Base-by-base conservation (phyloP, 2,888 invertebrate species). In the Melanophora roralis region DNA sequence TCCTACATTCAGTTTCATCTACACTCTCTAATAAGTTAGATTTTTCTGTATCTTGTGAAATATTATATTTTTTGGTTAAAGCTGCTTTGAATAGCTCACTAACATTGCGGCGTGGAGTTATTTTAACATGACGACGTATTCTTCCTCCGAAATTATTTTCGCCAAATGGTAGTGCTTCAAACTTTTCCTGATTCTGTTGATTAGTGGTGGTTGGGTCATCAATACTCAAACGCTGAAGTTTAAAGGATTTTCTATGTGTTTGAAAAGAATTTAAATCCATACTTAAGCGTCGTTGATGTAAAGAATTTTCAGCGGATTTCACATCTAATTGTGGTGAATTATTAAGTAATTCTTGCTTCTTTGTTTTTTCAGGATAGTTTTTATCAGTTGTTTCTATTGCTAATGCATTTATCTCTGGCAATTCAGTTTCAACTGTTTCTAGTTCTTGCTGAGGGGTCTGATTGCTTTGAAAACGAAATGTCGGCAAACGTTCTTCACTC, bases 41-140 rank as follows among this genome's bases (percentile, higher is more conserved):
- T 16, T 62, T 72, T 21, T n/a, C 8, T n/a, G 27, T 8, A 43
- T 34, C 23, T 11, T 23, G 36, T 23, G 16, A 1, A 12, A 16
- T 7, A 9, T 53, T 1, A 4, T 9, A 36, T n/a, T 21, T 21
- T 23, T 12, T 8, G 11, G 43, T 11, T 14, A 14, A 14, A 9
- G 34, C 9, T 7, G n/a, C 2, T 57, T 76, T 69, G 38, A 77
- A 77, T 14, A 77, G 55, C 9, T 73, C 73, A 1, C 71, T 75
- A n/a, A 82, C 68, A 43, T 84, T 82, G 60, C 85, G 85, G 8
- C 85, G 83, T 14, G 85, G 85, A 32, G 84, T 85, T 16, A 84
- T 81, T 83, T 86, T 86, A 71, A 85, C 82, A 51, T 84, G 84
- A 21, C 85, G 84, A 23, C 64, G 64, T 64, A 23, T 16, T 19